A percentile compares a stretch with the other conserved stretches of the same genome.
phyloP scores from a whole-genome alignment of 2,113 vertebrate species.

The Thunnus thynnus region DNA sequence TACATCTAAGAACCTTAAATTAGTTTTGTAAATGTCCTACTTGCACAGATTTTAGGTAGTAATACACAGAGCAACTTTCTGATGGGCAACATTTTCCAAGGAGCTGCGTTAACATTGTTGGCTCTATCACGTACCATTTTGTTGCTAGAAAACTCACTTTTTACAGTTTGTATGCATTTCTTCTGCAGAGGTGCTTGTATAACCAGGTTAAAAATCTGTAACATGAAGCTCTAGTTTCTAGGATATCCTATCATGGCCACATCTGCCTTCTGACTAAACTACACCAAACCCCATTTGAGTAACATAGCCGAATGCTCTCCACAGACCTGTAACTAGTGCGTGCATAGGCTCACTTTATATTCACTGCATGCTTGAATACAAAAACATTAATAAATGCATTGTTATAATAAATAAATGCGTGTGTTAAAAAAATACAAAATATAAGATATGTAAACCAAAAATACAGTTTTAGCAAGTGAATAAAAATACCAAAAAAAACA shows the following conservation, averaged over 20 bases:
- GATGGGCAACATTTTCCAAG: not conserved
- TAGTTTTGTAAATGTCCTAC: not conserved
- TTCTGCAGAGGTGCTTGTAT: not conserved
- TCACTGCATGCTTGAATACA: constrained; percentile 32
- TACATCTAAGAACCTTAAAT: too few species aligned
- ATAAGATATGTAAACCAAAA: constrained; percentile 29
- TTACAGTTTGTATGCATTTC: not conserved
- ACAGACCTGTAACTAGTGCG: constrained; percentile 23
- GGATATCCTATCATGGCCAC: not conserved
- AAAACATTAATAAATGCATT: constrained; percentile 31
- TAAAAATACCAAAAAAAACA: constrained; percentile 5
- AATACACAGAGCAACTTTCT: not conserved
- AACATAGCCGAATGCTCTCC: not conserved
- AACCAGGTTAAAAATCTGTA: not conserved
- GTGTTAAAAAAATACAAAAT: constrained; percentile 26
- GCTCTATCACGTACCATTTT: not conserved
- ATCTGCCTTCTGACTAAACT: not conserved
- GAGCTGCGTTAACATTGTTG: not conserved
- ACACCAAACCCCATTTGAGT: not conserved
- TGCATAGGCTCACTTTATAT: constrained; percentile 44
- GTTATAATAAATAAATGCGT: constrained; percentile 23
- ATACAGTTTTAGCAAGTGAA: constrained; percentile 18
- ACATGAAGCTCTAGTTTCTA: not conserved
- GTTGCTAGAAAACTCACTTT: not conserved
- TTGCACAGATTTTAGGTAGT: not conserved